Evolutionary conservation across 2,113 vertebrate species (phyloP).

Genomic region (Tauraco erythrolophus): DNA sequence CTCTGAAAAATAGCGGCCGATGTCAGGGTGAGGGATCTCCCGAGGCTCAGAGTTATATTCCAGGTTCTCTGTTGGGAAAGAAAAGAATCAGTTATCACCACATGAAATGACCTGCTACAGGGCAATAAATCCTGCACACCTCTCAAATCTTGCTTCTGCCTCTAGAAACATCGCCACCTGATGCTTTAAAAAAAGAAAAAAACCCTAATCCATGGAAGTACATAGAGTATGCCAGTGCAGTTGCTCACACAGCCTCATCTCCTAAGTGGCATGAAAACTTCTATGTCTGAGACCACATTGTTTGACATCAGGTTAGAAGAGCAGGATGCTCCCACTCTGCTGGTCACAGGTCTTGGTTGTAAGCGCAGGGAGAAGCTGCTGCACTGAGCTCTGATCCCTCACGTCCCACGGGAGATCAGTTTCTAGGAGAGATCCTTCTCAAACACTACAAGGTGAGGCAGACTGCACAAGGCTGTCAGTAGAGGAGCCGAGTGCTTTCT

Average conservation of each 20-base stretch:
- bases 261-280: not conserved
- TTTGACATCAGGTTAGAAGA: not conserved
- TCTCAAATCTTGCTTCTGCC: not conserved
- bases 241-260: not conserved
- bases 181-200: not conserved
- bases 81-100: not conserved
- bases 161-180: not conserved
- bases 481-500: not conserved
- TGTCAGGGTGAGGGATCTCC: constrained; percentile 93
- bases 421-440: not conserved
- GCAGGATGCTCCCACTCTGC: not conserved
- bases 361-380: not conserved
- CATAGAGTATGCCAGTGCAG: accelerated
- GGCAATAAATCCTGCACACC: accelerated
- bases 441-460: not conserved
- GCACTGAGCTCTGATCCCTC: not conserved
- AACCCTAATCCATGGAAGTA: not conserved
- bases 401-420: not conserved
- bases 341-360: accelerated
- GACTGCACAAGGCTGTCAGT: not conserved
- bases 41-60: constrained; percentile 88
- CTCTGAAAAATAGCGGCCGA: constrained; percentile 94
- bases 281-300: accelerated
- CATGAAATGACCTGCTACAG: not conserved
- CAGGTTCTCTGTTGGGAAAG: constrained; percentile 87